A percentile compares a stretch with the other conserved stretches of the same genome.
Evolutionary conservation across 2,797 vertebrate species (phyloP).

Genomic region (Lateolabrax maculatus): DNA sequence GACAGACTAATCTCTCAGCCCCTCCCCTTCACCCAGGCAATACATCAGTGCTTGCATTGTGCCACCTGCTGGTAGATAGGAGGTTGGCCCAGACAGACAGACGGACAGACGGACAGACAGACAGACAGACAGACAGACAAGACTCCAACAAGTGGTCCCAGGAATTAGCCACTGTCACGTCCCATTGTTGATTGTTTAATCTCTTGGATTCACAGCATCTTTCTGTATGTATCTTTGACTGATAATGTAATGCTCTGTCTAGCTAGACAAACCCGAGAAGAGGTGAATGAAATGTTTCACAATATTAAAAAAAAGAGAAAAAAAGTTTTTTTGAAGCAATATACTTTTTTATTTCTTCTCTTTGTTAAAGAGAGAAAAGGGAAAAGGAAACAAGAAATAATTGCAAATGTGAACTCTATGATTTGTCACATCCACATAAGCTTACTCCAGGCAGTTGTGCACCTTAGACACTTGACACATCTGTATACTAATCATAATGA

Average conservation of each 20-base stretch:
- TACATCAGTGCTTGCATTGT: slow-evolving; percentile 80
- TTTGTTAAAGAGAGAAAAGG: slow-evolving; percentile 75
- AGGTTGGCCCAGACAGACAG: slow-evolving; percentile 66
- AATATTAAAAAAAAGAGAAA: slow-evolving; percentile 71
- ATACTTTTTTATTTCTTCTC: slow-evolving; percentile 85
- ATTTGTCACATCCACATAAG: slow-evolving; percentile 75
- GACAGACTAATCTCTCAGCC: slow-evolving; percentile 82
- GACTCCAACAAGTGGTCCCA: slow-evolving; percentile 69
- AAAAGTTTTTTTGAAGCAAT: slow-evolving; percentile 84
- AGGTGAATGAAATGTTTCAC: slow-evolving; percentile 82
- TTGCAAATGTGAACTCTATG: slow-evolving; percentile 73
- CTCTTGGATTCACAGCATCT: slow-evolving; percentile 83
- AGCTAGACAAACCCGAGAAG: slow-evolving; percentile 78
- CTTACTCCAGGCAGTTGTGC: slow-evolving; percentile 77
- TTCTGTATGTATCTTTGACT: slow-evolving; percentile 84
- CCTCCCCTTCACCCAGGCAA: slow-evolving; percentile 79
- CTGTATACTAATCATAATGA: slow-evolving; percentile 78
- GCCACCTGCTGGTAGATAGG: slow-evolving; percentile 79
- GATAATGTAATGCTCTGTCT: slow-evolving; percentile 83
- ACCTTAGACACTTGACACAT: slow-evolving; percentile 79
- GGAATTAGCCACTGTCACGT: slow-evolving; percentile 79
- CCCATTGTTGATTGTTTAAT: slow-evolving; percentile 80
- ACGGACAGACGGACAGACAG: slow-evolving; percentile 49
- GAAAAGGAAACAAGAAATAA: slow-evolving; percentile 67
- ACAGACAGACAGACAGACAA: slow-evolving; percentile 37